Evolutionary conservation across 1,140 invertebrate species (phyloP).

Genomic region (Tribolium castaneum): DNA sequence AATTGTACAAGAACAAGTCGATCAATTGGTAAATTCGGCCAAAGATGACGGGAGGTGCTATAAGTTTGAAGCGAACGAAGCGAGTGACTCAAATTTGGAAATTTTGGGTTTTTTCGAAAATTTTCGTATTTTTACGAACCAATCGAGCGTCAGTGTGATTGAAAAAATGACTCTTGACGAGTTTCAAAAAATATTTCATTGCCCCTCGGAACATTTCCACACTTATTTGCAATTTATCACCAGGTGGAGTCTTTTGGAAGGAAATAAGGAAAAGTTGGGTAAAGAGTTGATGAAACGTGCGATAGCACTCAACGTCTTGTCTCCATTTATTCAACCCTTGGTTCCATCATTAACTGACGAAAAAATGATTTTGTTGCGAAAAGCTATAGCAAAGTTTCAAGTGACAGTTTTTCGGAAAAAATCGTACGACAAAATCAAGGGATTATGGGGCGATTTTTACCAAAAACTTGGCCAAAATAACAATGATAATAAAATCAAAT

Average conservation of each 20-base stretch:
- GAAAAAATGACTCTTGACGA: too few species aligned
- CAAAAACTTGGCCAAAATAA: neutral
- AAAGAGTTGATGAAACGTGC: neutral
- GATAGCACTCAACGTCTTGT: neutral
- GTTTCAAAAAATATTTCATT: neutral
- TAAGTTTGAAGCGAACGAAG: neutral
- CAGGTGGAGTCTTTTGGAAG: neutral
- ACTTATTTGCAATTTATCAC: neutral
- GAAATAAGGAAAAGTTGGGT: neutral
- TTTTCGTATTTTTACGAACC: neutral
- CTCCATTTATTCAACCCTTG: neutral
- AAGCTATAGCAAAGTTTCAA: neutral
- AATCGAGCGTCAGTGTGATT: neutral
- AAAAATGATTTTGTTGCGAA: neutral
- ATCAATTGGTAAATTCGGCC: neutral
- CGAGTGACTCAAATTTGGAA: neutral
- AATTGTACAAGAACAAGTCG: neutral
- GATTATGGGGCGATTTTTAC: neutral
- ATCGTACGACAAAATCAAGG: neutral
- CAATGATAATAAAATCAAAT: neutral
- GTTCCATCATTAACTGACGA: neutral
- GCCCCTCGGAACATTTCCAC: neutral
- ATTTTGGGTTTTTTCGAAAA: neutral
- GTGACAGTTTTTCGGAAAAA: neutral
- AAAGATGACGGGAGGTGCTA: neutral